Evolutionary conservation across 2,797 vertebrate species (phyloP).

Genomic region (Vespertilio murinus): DNA sequence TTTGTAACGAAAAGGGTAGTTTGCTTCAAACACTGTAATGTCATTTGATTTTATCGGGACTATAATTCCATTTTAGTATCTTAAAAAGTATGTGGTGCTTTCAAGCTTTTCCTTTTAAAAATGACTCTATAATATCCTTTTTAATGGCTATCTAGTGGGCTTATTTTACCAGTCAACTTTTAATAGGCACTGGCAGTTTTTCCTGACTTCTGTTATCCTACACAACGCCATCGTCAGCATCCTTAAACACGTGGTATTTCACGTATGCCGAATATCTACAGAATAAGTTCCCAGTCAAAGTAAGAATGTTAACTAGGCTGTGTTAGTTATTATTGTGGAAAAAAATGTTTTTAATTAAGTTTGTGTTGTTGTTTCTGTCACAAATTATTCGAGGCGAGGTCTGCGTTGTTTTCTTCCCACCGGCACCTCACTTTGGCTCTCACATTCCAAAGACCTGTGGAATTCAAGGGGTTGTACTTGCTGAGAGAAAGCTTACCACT

Average conservation of each 20-base stretch:
- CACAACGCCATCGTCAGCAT: not conserved
- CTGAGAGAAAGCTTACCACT: not conserved
- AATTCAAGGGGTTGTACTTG: not conserved
- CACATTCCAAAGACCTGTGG: not conserved
- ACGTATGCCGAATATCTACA: not conserved
- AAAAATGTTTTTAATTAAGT: not conserved
- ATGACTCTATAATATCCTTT: not conserved
- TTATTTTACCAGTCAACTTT: not conserved
- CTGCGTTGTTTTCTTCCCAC: not conserved
- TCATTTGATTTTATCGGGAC: not conserved
- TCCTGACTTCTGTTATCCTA: not conserved
- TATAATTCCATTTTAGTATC: not conserved
- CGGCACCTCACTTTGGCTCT: not conserved
- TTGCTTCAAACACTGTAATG: not conserved
- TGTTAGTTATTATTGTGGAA: not conserved
- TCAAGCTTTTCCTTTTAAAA: not conserved
- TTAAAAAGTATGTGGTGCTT: not conserved
- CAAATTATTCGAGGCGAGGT: not conserved
- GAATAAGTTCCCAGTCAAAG: not conserved
- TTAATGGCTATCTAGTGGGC: not conserved
- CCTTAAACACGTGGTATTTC: not conserved
- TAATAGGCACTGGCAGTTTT: not conserved
- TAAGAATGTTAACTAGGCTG: not conserved
- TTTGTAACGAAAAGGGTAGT: not conserved
- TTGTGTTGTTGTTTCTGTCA: not conserved